These are phyloP conservation scores for Paraplagusia blochii DNA, from an alignment of 2,113 vertebrate genomes.

Conservation along the genomic window DNA sequence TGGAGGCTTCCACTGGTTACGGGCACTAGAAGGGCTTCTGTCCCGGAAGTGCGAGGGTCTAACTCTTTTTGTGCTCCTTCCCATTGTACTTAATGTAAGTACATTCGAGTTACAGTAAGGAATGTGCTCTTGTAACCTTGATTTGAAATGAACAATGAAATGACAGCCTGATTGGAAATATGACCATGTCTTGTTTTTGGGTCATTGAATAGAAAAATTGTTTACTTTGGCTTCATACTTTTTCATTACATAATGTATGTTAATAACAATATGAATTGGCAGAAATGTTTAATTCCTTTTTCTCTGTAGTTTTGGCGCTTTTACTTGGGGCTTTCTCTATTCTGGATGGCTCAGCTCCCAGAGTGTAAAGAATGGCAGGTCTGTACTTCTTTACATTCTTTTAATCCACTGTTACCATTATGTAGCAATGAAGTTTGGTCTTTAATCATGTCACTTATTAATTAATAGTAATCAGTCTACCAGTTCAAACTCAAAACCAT, in stretches of 20 bases:
- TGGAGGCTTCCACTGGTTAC: conserved; percentile 90
- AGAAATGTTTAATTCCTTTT: conserved; percentile 3
- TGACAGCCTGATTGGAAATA: neutral
- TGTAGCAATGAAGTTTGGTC: no score
- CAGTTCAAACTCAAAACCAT: no score
- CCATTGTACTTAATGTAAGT: conserved; percentile 96
- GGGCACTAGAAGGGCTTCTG: conserved; percentile 93
- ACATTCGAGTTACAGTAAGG: neutral
- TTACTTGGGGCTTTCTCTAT: conserved; percentile 85
- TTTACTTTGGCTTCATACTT: neutral
- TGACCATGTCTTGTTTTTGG: conserved; percentile 17
- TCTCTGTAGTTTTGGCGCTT: conserved; percentile 94
- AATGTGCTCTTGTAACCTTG: conserved; percentile 2
- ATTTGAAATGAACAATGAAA: conserved; percentile 41
- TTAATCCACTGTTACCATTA: neutral
- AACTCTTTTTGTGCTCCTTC: conserved; percentile 93
- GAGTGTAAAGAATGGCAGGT: conserved; percentile 97
- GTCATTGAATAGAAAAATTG: neutral
- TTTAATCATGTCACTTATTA: no score
- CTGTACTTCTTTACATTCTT: conserved; percentile 31
- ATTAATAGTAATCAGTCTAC: no score
- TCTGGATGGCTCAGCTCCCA: conserved; percentile 82
- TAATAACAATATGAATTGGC: neutral
- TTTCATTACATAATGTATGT: neutral
- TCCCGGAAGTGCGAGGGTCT: conserved; percentile 99